Base-by-base conservation (phyloP, 1,140 invertebrate species). In the Ostrea denselamellosa region DNA sequence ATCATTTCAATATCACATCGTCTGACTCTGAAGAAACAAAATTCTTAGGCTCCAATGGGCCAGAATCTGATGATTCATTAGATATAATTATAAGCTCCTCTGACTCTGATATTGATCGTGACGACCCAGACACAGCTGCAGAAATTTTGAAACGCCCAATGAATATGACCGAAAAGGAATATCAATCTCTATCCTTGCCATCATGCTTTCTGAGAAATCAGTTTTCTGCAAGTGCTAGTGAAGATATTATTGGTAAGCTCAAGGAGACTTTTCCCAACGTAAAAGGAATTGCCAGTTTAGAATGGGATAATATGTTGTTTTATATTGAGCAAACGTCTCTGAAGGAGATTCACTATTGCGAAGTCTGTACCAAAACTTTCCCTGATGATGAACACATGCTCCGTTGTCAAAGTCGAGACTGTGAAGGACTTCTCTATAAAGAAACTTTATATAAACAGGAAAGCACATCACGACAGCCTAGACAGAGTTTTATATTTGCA, bases 311-410 rank as follows among this genome's bases (percentile, higher is more conserved):
- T 25, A 17, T 89, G 56, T 86, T 87, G 84, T 87, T 84, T 14
- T 86, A 53, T 65, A 34, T 89, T 68, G 65, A 84, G 17, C 77
- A 22, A 44, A 34, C 68, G 12, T 84, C 77, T 65, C 14, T 86
- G 7, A 87, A 44, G 51, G 86, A 87, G 82, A 83, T 89, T 62
- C 86, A 89, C 84, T 90, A 88, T 71, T 88, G 89, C 86, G 68
- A 68, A 85, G 25, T 71, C 22, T 88, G 89, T 68, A 86, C 54
- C 12, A 62, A 86, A 17, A 25, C 86, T 14, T 90, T 88, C 77
- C 85, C 89, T 71, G 77, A 84, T 22, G 12, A 54, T 7, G 65
- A 86, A 58, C 25, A 65, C 19, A 14, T 56, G 8, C 84, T 86
- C 52, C 17, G n/a, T 19, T 88, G 89, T 56, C 10, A 53, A 22